These are phyloP conservation scores for Galendromus occidentalis DNA, from an alignment of 1,140 invertebrate species.

Conservation along the genomic window DNA sequence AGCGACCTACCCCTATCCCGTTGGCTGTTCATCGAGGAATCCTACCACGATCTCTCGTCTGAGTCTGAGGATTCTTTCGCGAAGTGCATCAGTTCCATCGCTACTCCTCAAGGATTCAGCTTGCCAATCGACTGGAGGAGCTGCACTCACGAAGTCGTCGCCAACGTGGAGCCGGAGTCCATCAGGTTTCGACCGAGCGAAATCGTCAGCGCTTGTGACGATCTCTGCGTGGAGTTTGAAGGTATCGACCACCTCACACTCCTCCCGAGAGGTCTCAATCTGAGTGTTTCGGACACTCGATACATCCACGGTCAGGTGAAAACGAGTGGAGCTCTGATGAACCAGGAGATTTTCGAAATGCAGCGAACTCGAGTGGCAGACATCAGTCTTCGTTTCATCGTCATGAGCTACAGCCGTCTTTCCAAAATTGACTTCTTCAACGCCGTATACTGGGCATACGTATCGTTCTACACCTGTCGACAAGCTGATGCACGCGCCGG, in stretches of 20 bases:
- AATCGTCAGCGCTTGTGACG: background rate
- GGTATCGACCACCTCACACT: background rate
- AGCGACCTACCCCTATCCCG: background rate
- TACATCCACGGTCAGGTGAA: too few relatives aligned
- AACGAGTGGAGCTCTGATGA: background rate
- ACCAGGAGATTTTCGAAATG: background rate
- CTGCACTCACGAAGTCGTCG: background rate
- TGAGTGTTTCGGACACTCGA: too few relatives aligned
- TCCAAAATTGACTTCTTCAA: slow-evolving; percentile 2
- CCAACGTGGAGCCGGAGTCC: background rate
- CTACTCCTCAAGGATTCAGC: background rate
- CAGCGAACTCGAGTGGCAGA: background rate
- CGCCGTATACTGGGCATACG: background rate
- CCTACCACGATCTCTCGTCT: background rate
- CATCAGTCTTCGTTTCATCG: background rate
- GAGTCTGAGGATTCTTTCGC: background rate
- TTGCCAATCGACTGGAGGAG: background rate
- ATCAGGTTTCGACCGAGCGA: background rate
- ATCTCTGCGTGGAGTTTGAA: background rate
- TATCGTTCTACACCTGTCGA: background rate
- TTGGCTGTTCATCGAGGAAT: background rate
- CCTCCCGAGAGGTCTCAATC: too few relatives aligned
- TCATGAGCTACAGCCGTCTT: background rate
- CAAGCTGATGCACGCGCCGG: background rate
- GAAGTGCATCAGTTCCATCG: background rate